Conservation (phyloP, 2,888 invertebrate genomes). For the Autographa gamma region DNA sequence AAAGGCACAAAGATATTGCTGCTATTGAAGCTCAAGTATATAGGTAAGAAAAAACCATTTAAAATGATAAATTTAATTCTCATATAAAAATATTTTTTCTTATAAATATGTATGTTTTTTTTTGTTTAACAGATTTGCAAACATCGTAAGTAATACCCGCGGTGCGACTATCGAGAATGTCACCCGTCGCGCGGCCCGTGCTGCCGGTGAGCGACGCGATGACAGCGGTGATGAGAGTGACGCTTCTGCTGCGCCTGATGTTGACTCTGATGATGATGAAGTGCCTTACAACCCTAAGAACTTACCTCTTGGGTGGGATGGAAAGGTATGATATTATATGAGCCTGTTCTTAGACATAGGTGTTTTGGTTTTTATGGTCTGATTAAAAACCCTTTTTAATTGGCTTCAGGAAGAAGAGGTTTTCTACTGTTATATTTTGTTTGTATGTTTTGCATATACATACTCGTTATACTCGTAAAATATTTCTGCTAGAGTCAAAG, state of each 20-base stretch:
- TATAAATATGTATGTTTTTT: neutral
- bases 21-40: slow-evolving; percentile 97
- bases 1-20: slow-evolving; percentile 95
- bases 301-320: slow-evolving; percentile 99
- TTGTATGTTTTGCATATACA: too few relatives aligned
- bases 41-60: slow-evolving; percentile 79
- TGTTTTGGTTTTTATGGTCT: neutral
- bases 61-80: too few relatives aligned
- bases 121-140: slow-evolving; percentile 90
- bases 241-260: slow-evolving; percentile 93
- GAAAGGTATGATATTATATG: slow-evolving; percentile 90
- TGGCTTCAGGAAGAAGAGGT: too few relatives aligned
- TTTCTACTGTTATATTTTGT: too few relatives aligned
- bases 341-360: neutral
- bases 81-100: neutral
- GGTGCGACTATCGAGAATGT: slow-evolving; percentile 99
- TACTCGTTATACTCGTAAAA: too few relatives aligned
- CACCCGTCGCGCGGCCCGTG: slow-evolving; percentile 98
- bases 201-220: slow-evolving; percentile 97
- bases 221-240: slow-evolving; percentile 97
- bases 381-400: too few relatives aligned
- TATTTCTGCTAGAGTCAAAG: too few relatives aligned
- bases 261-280: slow-evolving; percentile 97
- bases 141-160: slow-evolving; percentile 95
- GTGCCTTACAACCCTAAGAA: slow-evolving; percentile 99